These are phyloP conservation scores for Mactra quadrangularis DNA, from an alignment of 1,140 invertebrate genomes.

Conservation along the genomic window DNA sequence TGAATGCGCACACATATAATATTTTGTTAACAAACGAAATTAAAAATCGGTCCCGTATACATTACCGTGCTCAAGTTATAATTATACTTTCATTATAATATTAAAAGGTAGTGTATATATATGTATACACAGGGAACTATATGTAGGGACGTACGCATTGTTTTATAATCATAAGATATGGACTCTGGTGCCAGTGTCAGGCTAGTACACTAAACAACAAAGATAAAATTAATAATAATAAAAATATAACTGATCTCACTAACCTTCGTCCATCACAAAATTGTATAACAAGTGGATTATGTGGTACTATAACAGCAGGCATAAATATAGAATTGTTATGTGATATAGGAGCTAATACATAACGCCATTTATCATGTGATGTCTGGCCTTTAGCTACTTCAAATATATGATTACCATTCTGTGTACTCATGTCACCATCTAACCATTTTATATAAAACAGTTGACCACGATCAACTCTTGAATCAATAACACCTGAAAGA, in stretches of 20 bases:
- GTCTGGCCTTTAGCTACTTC: conserved; percentile 69
- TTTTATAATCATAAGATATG: too few relatives aligned
- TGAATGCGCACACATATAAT: too few relatives aligned
- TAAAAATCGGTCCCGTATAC: too few relatives aligned
- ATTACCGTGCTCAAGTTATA: not conserved
- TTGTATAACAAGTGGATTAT: conserved; percentile 63
- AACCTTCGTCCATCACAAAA: conserved; percentile 74
- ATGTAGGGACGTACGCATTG: too few relatives aligned
- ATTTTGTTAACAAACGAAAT: too few relatives aligned
- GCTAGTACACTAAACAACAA: too few relatives aligned
- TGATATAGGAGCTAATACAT: conserved; percentile 69
- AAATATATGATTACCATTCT: conserved; percentile 75
- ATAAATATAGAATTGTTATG: conserved; percentile 67
- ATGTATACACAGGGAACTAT: not conserved
- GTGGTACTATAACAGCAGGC: conserved; percentile 69
- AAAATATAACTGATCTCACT: conserved; percentile 15
- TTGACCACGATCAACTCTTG: conserved; percentile 53
- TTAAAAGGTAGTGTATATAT: not conserved
- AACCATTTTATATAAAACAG: conserved; percentile 71
- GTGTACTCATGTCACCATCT: conserved; percentile 65
- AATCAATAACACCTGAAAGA: conserved; percentile 48
- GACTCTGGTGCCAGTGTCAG: too few relatives aligned
- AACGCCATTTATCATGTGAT: conserved; percentile 62
- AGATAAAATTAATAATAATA: too few relatives aligned
- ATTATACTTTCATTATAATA: not conserved